Evolutionary conservation across 2,888 invertebrate species (phyloP).

Genomic region (Erpobdella octoculata): DNA sequence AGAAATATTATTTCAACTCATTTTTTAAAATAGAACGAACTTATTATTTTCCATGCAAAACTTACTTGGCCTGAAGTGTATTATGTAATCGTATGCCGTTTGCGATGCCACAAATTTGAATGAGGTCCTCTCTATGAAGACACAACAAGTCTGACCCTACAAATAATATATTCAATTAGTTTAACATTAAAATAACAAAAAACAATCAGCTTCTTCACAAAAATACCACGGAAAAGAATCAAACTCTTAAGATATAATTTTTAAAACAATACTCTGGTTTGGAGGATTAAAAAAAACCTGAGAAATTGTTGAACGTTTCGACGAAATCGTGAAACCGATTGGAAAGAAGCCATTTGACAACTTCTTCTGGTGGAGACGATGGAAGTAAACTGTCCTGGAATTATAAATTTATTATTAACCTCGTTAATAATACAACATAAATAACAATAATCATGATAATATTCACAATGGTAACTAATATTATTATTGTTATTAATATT

Average conservation of each 20-base stretch:
- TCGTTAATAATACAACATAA: neutral
- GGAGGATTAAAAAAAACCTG: slow-evolving; percentile 54
- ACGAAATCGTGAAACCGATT: slow-evolving; percentile 71
- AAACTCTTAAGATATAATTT: neutral
- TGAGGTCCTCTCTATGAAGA: slow-evolving; percentile 79
- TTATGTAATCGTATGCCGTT: slow-evolving; percentile 89
- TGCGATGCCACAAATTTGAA: slow-evolving; percentile 84
- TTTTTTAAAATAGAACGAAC: too few species aligned
- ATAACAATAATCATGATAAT: neutral
- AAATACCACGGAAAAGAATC: neutral
- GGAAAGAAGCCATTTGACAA: slow-evolving; percentile 69
- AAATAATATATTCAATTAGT: neutral
- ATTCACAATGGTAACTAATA: neutral
- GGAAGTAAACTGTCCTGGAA: slow-evolving; percentile 56
- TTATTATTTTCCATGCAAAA: too few species aligned
- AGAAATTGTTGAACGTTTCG: slow-evolving; percentile 73
- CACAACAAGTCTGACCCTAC: slow-evolving; percentile 69
- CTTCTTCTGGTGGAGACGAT: slow-evolving; percentile 63
- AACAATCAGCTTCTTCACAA: neutral
- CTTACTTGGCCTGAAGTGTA: slow-evolving; percentile 33
- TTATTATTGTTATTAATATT: too few species aligned
- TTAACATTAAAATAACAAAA: neutral
- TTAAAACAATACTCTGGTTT: neutral
- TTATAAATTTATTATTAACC: neutral
- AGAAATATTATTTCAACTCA: neutral